A percentile compares a stretch with the other conserved stretches of the same genome.
Evolutionary conservation across 2,797 vertebrate genomes (phyloP).

Genomic region (Ceryle rudis): DNA sequence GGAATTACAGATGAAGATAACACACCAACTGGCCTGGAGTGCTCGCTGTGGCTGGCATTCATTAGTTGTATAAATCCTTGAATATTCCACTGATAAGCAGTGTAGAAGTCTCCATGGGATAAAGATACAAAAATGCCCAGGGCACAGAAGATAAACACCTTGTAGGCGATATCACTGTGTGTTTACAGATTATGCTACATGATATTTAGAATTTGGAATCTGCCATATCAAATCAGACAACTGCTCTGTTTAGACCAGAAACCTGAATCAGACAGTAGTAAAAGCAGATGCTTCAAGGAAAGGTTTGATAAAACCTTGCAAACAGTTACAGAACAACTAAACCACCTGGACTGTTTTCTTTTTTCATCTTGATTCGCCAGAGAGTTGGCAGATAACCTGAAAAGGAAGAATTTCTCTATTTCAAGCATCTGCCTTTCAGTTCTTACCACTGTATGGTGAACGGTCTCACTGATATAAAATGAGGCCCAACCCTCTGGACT

Average conservation of each 20-base stretch:
- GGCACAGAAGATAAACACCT: not conserved
- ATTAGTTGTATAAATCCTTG: not conserved
- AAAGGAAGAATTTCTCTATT: not conserved
- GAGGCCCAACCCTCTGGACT: not conserved
- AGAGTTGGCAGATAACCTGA: not conserved
- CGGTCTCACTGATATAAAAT: not conserved
- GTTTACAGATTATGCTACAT: not conserved
- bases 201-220: conserved; percentile 4
- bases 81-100: not conserved
- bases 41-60: rapidly evolving
- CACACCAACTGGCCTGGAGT: not conserved
- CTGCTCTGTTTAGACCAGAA: not conserved
- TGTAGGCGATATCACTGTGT: not conserved
- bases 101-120: not conserved
- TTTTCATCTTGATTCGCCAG: not conserved
- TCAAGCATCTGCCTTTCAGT: not conserved
- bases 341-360: not conserved
- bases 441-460: rapidly evolving
- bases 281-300: conserved; percentile 1
- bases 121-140: not conserved
- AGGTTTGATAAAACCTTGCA: not conserved
- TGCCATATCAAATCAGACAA: not conserved
- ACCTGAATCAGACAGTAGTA: not conserved
- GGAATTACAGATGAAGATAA: not conserved
- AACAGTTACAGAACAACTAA: not conserved